phyloP scores from a whole-genome alignment of 2,888 invertebrate species.

The Heliconius charithonia region DNA sequence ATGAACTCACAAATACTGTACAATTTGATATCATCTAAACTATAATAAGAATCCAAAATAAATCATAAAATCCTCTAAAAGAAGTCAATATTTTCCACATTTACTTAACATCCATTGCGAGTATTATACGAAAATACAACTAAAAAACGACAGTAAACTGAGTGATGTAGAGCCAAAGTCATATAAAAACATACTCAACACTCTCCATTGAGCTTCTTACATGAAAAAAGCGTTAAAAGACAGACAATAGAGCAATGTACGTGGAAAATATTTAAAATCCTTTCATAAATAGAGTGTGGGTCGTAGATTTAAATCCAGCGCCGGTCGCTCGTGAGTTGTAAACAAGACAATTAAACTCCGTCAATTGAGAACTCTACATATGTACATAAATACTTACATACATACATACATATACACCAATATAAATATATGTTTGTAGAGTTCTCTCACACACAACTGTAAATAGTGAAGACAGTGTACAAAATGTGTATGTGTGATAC shows the following conservation, averaged over 20 bases:
- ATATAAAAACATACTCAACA: background rate
- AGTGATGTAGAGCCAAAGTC: background rate
- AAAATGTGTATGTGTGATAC: conserved; percentile 17
- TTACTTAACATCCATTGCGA: background rate
- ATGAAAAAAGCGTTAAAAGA: background rate
- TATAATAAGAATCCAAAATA: background rate
- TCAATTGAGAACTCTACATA: conserved; percentile 45
- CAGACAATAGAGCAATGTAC: conserved; percentile 38
- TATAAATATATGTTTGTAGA: conserved; percentile 51
- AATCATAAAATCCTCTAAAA: background rate
- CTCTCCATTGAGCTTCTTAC: background rate
- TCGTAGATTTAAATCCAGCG: conserved; percentile 61
- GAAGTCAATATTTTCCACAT: background rate
- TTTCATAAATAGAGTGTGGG: conserved; percentile 29
- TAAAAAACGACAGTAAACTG: background rate
- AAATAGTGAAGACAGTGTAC: background rate
- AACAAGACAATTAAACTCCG: conserved; percentile 69
- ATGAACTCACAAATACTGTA: background rate
- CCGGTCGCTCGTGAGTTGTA: conserved; percentile 55
- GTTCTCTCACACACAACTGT: conserved; percentile 30
- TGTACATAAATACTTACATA: conserved; percentile 53
- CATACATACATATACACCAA: background rate
- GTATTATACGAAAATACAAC: background rate
- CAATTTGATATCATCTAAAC: no score
- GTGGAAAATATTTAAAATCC: background rate